These are phyloP conservation scores for Aurelia aurita DNA, from an alignment of 30 jellyfish, hydroid and myxozoan species.

Conservation along the genomic window DNA sequence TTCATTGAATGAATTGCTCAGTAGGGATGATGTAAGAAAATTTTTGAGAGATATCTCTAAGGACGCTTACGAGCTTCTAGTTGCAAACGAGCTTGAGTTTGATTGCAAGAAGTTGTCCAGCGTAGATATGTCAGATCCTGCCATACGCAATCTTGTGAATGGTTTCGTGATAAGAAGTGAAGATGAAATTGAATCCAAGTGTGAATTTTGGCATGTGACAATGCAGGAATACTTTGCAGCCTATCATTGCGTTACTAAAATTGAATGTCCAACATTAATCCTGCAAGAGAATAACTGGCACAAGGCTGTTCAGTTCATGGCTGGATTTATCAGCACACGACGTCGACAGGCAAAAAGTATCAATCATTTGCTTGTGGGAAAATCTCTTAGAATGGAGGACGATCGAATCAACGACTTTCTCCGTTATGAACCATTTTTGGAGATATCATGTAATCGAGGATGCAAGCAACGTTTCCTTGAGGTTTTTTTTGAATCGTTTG, in stretches of 20 bases:
- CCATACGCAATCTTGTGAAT: background rate
- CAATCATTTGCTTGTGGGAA: background rate
- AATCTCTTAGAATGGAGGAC: background rate
- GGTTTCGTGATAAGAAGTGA: background rate
- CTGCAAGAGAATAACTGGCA: background rate
- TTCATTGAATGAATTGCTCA: background rate
- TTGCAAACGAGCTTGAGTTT: background rate
- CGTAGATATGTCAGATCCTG: background rate
- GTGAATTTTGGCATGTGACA: background rate
- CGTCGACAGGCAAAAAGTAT: background rate
- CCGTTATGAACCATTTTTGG: background rate
- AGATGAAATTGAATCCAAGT: background rate
- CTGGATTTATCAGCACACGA: background rate
- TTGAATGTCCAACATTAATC: background rate
- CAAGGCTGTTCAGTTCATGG: constrained; percentile 3
- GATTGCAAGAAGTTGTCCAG: background rate
- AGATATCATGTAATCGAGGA: background rate
- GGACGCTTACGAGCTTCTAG: background rate
- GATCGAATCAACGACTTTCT: background rate
- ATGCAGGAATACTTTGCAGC: constrained; percentile 3
- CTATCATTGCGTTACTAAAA: background rate
- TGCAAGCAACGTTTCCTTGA: background rate
- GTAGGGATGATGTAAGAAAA: background rate
- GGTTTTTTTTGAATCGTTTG: background rate
- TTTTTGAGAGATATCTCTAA: background rate